phyloP scores from a whole-genome alignment of 1,140 invertebrate genomes.

The Bombus soroeensis region DNA sequence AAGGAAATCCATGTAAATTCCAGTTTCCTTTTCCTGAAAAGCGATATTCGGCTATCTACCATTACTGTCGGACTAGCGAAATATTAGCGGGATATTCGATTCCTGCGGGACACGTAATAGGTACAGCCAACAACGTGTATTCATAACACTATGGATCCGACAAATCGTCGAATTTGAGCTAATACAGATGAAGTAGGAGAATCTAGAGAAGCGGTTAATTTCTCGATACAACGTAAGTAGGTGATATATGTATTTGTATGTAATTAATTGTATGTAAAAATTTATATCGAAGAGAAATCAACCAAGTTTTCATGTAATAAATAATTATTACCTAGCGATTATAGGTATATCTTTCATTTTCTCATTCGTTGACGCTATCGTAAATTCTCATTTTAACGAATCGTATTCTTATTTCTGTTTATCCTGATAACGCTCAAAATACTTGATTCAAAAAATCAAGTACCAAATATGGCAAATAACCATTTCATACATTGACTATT shows the following conservation, averaged over 20 bases:
- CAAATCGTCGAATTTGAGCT: neutral
- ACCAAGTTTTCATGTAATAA: neutral
- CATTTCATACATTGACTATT: neutral
- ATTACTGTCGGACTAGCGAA: neutral
- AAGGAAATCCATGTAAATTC: conserved; percentile 58
- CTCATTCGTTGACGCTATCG: neutral
- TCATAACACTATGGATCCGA: neutral
- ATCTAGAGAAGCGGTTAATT: neutral
- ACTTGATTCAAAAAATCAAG: neutral
- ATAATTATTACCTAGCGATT: no score
- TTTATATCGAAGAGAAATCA: neutral
- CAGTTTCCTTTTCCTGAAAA: conserved; percentile 28
- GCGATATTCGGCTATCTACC: neutral
- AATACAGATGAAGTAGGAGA: neutral
- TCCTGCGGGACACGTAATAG: neutral
- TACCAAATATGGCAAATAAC: neutral
- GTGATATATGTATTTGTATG: neutral
- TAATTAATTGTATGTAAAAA: no score
- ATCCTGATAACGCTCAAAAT: neutral
- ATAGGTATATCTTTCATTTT: neutral
- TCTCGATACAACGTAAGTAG: neutral
- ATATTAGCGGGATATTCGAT: conserved; percentile 13
- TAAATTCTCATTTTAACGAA: neutral
- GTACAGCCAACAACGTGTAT: neutral
- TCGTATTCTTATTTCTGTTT: neutral